Percentiles rank a stretch among this genome's conserved stretches.
Conservation (phyloP, 1,140 invertebrate species). For the Homarus americanus region DNA sequence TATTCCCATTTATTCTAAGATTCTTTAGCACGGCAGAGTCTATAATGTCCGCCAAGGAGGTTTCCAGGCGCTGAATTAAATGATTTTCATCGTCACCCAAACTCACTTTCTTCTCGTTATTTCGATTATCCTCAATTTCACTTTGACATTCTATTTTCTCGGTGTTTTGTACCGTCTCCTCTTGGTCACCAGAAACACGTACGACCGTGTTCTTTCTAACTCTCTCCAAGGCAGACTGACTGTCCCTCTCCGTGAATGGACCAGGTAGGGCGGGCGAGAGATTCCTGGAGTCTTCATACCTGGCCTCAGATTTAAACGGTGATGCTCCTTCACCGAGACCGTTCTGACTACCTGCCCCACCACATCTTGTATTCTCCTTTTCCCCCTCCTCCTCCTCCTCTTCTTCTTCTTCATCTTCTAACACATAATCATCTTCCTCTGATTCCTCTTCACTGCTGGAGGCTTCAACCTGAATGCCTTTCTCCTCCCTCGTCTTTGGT, state of each 20-base stretch:
- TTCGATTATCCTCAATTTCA: constrained; percentile 45
- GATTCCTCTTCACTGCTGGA: constrained; percentile 59
- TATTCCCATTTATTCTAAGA: constrained; percentile 61
- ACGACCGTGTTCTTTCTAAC: constrained; percentile 39
- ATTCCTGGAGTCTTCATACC: neutral
- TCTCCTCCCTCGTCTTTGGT: constrained; percentile 48
- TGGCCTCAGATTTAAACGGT: neutral
- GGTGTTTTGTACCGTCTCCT: neutral
- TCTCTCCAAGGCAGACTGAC: constrained; percentile 13
- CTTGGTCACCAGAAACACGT: neutral
- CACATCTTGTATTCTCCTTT: neutral
- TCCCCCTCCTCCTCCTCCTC: neutral
- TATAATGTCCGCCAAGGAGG: constrained; percentile 64
- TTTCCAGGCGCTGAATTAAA: constrained; percentile 57
- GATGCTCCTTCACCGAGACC: neutral
- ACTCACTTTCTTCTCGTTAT: constrained; percentile 31
- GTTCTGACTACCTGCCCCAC: neutral
- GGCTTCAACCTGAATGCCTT: constrained; percentile 58
- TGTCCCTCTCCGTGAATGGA: constrained; percentile 15
- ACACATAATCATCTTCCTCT: constrained; percentile 40
- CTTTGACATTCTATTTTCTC: constrained; percentile 18
- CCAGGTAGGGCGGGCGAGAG: neutral
- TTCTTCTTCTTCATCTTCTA: constrained; percentile 23
- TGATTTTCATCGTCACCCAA: constrained; percentile 46
- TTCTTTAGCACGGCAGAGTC: constrained; percentile 62